Evolutionary conservation across 2,888 invertebrate genomes (phyloP).

Genomic region (Microctonus brassicae): DNA sequence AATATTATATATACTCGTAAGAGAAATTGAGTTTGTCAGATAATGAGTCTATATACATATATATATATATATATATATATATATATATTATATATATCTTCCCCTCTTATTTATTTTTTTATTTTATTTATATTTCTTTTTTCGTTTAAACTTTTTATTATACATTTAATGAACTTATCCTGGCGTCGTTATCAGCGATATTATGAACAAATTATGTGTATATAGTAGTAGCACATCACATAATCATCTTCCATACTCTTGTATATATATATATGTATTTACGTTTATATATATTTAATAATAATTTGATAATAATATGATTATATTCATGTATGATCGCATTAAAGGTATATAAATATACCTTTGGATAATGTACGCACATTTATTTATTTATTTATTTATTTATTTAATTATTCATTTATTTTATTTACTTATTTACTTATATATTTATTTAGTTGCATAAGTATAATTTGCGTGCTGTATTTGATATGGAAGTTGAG

Average conservation of each 20-base stretch:
- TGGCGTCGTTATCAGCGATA: slow-evolving; percentile 24
- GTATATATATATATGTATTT: no score
- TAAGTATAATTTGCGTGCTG: background rate
- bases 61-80: no score
- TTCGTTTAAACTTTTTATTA: background rate
- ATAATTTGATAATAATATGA: slow-evolving; percentile 17
- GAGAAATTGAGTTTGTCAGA: slow-evolving; percentile 21
- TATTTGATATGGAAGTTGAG: background rate
- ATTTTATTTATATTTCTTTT: background rate
- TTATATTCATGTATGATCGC: slow-evolving; percentile 16
- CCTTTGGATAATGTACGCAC: background rate
- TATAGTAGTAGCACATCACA: background rate
- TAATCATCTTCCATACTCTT: slow-evolving; percentile 9
- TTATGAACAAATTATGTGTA: slow-evolving; percentile 13
- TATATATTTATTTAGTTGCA: background rate
- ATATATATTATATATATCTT: background rate
- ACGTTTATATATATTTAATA: slow-evolving; percentile 17
- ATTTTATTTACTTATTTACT: background rate
- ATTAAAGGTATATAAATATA: background rate
- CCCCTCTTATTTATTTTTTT: background rate
- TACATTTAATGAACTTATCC: slow-evolving; percentile 22
- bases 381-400: background rate
- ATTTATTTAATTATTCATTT: no score
- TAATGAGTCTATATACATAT: slow-evolving; percentile 5
- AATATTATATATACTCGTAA: slow-evolving; percentile 27